Evolutionary conservation across 2,113 vertebrate species (phyloP), one percentile per base, ranked within the genome.

Genomic region (Siniperca chuatsi): DNA sequence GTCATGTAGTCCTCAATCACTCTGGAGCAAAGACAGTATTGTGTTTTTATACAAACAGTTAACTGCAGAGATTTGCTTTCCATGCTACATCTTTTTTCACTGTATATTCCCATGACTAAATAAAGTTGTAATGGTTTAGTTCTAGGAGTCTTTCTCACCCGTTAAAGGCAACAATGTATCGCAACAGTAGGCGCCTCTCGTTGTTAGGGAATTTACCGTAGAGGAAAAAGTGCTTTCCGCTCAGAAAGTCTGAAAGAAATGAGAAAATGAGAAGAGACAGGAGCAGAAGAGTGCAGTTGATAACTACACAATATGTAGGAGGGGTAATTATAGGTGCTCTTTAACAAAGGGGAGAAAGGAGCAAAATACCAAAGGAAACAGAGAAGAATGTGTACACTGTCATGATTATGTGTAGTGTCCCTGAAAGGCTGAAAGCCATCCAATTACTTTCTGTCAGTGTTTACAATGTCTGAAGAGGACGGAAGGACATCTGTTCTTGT

Each of bases 1-100:
- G 95, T 96, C 97, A 98, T 98, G 79, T 98, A 98, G 67, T 98
- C 97, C 90, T 98, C 97, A 0, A 97, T 93, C 35, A 85, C 92
- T 5, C 97, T 98, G 90, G 1, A 48, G 75, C n/a, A 75, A 80
- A 81, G 58, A 85, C 1, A 77, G 35, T 0, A 50, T 9, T 1
- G 20, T 20, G 9, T 9, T 13, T 67, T 33, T 8, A 60, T 21
- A 33, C 42, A 67, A 42, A 44, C 20, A 37, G 20, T 50, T 35
- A 25, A 71, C 13, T 8, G 20, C 52, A 60, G 8, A 2, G 44
- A 29, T 29, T 25, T 23, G 6, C 18, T 58, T 72, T 72, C 20
- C 18, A 13, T 48, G 12, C 8, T 15, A 0, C 2, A 3, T 20
- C 6, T 25, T 61, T 23, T 54, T 48, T 23, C 37, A 40, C 21